These are phyloP conservation scores for Myiopsitta monachus DNA, from an alignment of 2,113 vertebrate species.

Conservation along the genomic window DNA sequence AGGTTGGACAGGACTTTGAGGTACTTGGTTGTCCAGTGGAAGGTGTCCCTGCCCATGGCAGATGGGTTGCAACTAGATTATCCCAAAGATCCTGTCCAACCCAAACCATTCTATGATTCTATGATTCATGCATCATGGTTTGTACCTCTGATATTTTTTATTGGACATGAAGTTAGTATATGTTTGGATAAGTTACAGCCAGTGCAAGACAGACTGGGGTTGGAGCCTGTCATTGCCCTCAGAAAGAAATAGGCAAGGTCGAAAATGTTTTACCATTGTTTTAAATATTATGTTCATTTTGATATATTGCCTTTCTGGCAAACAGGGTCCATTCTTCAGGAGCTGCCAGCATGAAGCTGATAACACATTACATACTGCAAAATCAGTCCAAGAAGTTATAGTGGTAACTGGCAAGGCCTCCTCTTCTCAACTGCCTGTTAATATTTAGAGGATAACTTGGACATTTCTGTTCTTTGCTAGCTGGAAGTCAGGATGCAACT, in stretches of 20 bases:
- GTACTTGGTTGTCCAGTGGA: background rate
- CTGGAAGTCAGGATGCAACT: background rate
- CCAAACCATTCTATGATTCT: background rate
- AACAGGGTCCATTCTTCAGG: background rate
- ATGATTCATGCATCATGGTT: background rate
- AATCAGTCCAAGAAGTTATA: constrained; percentile 9
- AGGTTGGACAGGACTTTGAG: background rate
- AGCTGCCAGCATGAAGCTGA: background rate
- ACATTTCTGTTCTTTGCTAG: background rate
- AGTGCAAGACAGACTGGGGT: background rate
- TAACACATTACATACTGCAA: background rate
- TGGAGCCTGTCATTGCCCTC: background rate
- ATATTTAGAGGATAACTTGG: background rate
- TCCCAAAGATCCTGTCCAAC: background rate
- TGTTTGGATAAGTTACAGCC: background rate
- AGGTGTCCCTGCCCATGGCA: background rate
- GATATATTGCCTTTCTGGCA: background rate
- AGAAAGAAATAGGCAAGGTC: background rate
- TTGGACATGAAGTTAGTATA: background rate
- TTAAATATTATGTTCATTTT: background rate
- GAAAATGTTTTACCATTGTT: background rate
- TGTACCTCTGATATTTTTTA: background rate
- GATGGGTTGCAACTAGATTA: rapidly evolving
- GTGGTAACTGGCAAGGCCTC: background rate
- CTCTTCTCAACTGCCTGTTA: background rate